A percentile compares a stretch with the other conserved stretches of the same genome.
phyloP scores from a whole-genome alignment of 2,888 invertebrate genomes.

The Diarsia brunnea region DNA sequence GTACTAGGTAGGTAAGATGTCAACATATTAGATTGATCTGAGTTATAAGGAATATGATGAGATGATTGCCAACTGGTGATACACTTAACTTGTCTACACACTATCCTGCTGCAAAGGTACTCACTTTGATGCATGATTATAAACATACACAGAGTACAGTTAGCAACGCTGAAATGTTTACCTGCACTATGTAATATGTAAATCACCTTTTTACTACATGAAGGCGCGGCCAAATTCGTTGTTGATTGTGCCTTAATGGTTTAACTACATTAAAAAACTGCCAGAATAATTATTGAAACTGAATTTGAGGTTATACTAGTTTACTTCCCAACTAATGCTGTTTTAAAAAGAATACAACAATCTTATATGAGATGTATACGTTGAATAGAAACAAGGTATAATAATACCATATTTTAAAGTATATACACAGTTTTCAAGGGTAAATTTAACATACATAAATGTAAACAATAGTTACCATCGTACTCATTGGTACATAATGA shows the following conservation, averaged over 20 bases:
- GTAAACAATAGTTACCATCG: slow-evolving; percentile 77
- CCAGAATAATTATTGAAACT: not conserved
- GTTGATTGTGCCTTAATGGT: not conserved
- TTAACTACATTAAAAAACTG: not conserved
- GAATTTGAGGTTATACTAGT: slow-evolving; percentile 12
- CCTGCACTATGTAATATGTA: not conserved
- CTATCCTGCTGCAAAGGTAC: not conserved
- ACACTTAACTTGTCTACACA: not conserved
- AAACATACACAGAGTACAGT: not conserved
- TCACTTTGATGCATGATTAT: not conserved
- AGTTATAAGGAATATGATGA: not conserved
- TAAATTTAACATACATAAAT: not conserved
- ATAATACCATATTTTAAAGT: not conserved
- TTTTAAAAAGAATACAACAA: not conserved
- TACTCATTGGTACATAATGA: slow-evolving; percentile 76
- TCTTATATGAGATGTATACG: not conserved
- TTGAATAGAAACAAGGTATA: not conserved
- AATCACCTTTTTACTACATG: not conserved
- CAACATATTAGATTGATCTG: not conserved
- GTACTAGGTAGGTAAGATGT: too few relatives aligned
- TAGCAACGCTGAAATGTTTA: not conserved
- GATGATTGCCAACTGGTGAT: too few relatives aligned
- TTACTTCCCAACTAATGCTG: not conserved
- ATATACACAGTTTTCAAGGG: not conserved
- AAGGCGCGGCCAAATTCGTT: too few relatives aligned